These are phyloP conservation scores for Pristionchus japonicus DNA, from an alignment of 2,888 invertebrate genomes.

Conservation along the genomic window DNA sequence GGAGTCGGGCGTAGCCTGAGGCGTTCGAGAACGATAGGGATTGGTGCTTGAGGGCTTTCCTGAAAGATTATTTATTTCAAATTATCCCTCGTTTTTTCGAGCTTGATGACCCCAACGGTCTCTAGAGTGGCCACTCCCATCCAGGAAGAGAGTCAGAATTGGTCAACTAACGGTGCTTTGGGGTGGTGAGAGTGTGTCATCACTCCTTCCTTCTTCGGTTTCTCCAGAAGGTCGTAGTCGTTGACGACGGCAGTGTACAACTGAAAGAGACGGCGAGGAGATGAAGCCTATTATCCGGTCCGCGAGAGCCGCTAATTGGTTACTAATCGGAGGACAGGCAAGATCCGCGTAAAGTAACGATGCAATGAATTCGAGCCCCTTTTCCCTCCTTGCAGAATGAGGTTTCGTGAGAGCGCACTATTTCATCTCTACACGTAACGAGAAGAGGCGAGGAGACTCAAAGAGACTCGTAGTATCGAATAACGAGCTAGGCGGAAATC, in stretches of 20 bases:
- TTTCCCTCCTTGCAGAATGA: neutral
- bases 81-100: neutral
- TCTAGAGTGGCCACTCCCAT: too few species aligned
- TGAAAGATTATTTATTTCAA: neutral
- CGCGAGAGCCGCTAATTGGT: neutral
- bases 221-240: constrained; percentile 55
- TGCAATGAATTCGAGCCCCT: neutral
- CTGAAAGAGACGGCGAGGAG: constrained; percentile 41
- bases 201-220: constrained; percentile 46
- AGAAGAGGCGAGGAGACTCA: neutral
- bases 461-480: neutral
- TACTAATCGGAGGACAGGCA: neutral
- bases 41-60: constrained; percentile 37
- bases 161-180: neutral
- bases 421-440: neutral
- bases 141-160: too few species aligned
- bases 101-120: too few species aligned
- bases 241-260: constrained; percentile 53
- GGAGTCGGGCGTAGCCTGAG: constrained; percentile 33
- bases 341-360: neutral
- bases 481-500: neutral
- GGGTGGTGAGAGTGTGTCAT: constrained; percentile 35
- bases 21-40: constrained; percentile 45
- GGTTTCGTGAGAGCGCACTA: neutral
- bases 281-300: constrained; percentile 13